Percentiles rank a stretch among this genome's conserved stretches.
Evolutionary conservation across 92 coral and sea anemone species (phyloP).

Genomic region (Chrysogorgia sp.): DNA sequence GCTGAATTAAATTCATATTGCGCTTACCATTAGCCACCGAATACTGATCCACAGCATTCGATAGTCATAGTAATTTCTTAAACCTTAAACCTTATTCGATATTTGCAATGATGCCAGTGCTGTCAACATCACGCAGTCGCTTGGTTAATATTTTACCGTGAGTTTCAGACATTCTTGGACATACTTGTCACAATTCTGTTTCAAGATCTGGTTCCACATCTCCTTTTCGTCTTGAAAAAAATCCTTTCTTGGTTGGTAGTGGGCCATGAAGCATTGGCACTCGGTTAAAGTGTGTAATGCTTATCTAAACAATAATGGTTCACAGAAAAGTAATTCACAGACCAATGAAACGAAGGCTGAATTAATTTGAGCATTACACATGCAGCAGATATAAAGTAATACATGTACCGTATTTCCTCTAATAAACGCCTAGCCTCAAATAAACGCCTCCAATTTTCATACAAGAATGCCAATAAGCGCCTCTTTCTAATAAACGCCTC

Average conservation of each 20-base stretch:
- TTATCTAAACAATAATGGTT: constrained; percentile 65
- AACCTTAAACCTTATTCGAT: no score
- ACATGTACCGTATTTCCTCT: no score
- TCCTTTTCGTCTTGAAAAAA: constrained; percentile 84
- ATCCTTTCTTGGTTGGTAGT: constrained; percentile 87
- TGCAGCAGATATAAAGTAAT: no score
- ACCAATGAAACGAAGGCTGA: no score
- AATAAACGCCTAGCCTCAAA: no score
- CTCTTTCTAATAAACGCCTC: no score
- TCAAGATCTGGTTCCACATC: constrained; percentile 76
- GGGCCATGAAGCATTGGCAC: constrained; percentile 99
- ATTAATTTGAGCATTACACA: no score
- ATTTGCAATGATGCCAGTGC: no score
- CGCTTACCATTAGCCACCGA: constrained; percentile 14
- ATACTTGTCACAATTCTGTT: constrained; percentile 37
- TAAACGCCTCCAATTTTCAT: no score
- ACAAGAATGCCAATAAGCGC: no score
- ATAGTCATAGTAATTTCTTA: background rate
- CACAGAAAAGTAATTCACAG: no score
- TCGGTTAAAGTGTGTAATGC: constrained; percentile 86
- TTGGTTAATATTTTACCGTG: background rate
- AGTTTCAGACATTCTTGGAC: background rate
- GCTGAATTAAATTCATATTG: constrained; percentile 16
- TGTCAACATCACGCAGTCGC: no score
- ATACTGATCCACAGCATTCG: constrained; percentile 36